These are phyloP conservation scores for Hippocampus comes DNA, from an alignment of 2,113 vertebrate species.

Conservation along the genomic window DNA sequence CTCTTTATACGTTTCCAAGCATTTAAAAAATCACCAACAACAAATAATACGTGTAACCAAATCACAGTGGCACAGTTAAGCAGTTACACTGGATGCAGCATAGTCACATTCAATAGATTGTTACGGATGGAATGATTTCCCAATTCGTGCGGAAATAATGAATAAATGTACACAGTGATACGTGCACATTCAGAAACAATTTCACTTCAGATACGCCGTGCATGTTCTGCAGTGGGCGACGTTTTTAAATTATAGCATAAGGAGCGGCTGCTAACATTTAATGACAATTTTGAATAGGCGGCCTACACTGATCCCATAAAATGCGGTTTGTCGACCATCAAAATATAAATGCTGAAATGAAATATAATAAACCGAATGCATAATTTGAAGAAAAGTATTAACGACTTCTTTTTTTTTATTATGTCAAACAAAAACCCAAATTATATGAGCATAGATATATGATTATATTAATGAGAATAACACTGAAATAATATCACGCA, in stretches of 20 bases:
- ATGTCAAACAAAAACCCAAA: neutral
- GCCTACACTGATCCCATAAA: neutral
- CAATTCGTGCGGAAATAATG: neutral
- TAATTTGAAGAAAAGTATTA: neutral
- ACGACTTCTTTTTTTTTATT: neutral
- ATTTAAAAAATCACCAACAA: neutral
- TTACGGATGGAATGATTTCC: neutral
- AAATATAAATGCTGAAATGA: neutral
- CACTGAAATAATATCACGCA: neutral
- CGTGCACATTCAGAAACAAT: neutral
- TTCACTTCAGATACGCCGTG: neutral
- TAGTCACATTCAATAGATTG: neutral
- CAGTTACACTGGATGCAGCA: neutral
- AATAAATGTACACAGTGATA: neutral
- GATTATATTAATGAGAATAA: neutral
- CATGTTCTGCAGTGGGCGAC: neutral
- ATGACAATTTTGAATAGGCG: neutral
- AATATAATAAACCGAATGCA: neutral
- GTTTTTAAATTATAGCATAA: neutral
- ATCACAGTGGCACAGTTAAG: neutral
- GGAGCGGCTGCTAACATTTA: neutral
- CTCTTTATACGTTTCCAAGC: neutral
- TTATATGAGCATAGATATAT: neutral
- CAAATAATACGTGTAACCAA: neutral
- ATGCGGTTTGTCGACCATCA: neutral